phyloP scores from a whole-genome alignment of 1,140 invertebrate species.

The Trichonephila clavipes region DNA sequence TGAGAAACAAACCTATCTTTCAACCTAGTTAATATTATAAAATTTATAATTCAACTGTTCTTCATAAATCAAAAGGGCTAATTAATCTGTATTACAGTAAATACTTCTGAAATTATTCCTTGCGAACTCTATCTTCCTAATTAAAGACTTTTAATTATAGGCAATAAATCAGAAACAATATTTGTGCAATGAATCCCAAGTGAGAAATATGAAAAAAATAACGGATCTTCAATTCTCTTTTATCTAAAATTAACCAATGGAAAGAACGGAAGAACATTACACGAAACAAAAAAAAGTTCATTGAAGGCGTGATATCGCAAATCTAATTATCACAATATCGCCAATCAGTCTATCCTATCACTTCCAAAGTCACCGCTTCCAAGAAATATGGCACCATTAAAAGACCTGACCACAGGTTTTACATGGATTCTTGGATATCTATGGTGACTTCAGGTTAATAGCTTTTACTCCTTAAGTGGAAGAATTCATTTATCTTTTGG shows the following conservation, averaged over 20 bases:
- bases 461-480: neutral
- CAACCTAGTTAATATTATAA: too few species aligned
- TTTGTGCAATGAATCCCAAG: neutral
- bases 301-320: neutral
- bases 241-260: neutral
- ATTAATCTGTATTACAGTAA: too few species aligned
- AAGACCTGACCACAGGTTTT: neutral
- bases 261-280: neutral
- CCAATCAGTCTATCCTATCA: neutral
- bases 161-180: conserved; percentile 3
- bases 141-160: neutral
- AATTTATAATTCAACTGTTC: too few species aligned
- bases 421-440: neutral
- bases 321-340: neutral
- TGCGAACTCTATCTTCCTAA: neutral
- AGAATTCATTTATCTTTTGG: neutral
- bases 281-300: neutral
- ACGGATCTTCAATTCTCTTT: neutral
- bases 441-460: neutral
- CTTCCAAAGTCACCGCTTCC: neutral
- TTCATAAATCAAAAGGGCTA: too few species aligned
- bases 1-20: too few species aligned
- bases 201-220: neutral
- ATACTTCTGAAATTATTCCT: too few species aligned
- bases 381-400: conserved; percentile 6